A percentile compares a stretch with the other conserved stretches of the same genome.
Conservation (phyloP, 2,888 invertebrate species). For the Tanypteryx hageni region DNA sequence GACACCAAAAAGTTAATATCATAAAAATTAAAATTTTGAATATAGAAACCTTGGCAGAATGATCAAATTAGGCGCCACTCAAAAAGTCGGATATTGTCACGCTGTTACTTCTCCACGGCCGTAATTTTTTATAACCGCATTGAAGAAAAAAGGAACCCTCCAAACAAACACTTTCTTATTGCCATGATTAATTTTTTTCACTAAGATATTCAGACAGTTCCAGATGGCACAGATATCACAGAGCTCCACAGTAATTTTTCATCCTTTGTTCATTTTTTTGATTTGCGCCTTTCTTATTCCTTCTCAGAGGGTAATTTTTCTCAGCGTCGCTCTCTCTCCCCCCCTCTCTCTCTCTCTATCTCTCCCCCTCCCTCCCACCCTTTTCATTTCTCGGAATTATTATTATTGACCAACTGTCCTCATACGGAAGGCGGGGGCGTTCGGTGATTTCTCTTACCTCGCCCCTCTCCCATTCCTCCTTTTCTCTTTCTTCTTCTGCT, state of each 20-base stretch:
- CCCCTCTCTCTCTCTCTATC: too few relatives aligned
- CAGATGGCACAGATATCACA: conserved; percentile 18
- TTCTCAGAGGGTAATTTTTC: conserved; percentile 35
- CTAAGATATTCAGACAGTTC: conserved; percentile 26
- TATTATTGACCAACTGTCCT: conserved; percentile 52
- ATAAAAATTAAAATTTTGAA: too few relatives aligned
- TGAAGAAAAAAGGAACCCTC: neutral
- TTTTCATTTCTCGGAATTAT: conserved; percentile 55
- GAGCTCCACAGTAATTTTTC: conserved; percentile 27
- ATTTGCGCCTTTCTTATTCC: conserved; percentile 22
- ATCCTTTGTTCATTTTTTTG: conserved; percentile 40
- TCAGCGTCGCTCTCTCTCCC: neutral
- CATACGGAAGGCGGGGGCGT: neutral
- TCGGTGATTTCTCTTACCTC: neutral
- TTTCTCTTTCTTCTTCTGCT: neutral
- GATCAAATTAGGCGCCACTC: conserved; percentile 20
- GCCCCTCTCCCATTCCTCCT: neutral
- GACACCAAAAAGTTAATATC: too few relatives aligned
- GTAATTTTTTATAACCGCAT: neutral
- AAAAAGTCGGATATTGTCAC: conserved; percentile 23
- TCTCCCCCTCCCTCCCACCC: neutral
- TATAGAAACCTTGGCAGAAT: neutral
- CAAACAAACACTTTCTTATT: neutral
- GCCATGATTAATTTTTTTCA: conserved; percentile 1
- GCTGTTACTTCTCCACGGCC: neutral